Percentiles rank a stretch among this genome's conserved stretches.
Evolutionary conservation across 2,113 vertebrate genomes (phyloP).

Genomic region (Nyctibius bracteatus): DNA sequence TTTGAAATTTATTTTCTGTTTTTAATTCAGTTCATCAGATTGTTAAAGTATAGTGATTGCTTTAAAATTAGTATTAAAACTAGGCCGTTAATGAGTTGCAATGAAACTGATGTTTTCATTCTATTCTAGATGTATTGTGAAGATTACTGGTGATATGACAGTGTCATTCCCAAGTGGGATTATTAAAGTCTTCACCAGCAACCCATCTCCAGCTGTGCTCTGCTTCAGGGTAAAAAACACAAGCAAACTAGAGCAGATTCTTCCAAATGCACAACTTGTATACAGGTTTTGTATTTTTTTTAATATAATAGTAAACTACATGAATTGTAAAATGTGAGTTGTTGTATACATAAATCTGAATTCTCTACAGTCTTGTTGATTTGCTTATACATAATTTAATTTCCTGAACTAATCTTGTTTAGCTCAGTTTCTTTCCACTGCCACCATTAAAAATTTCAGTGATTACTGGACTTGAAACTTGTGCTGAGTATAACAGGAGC

Average conservation of each 20-base stretch:
- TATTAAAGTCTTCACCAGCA: slow-evolving; percentile 94
- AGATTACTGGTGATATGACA: slow-evolving; percentile 98
- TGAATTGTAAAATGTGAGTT: neutral
- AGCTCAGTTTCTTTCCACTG: neutral
- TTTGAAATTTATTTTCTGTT: neutral
- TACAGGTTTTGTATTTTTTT: slow-evolving; percentile 81
- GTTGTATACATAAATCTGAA: neutral
- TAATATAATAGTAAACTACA: neutral
- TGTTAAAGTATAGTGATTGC: neutral
- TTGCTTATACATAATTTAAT: neutral
- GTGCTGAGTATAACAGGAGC: neutral
- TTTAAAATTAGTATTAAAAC: neutral
- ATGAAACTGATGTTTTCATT: slow-evolving; percentile 3
- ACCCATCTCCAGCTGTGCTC: slow-evolving; percentile 89
- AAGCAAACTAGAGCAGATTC: slow-evolving; percentile 89
- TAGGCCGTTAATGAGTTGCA: neutral
- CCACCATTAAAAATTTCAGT: neutral
- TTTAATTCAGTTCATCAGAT: neutral
- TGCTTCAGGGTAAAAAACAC: slow-evolving; percentile 93
- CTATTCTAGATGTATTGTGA: slow-evolving; percentile 88
- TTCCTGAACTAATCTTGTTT: neutral
- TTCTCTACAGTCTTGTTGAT: neutral
- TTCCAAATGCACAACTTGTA: slow-evolving; percentile 92
- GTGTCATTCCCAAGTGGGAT: slow-evolving; percentile 95
- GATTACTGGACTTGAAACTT: neutral